phyloP scores from a whole-genome alignment of 2,797 vertebrate species.

The Pampus argenteus region DNA sequence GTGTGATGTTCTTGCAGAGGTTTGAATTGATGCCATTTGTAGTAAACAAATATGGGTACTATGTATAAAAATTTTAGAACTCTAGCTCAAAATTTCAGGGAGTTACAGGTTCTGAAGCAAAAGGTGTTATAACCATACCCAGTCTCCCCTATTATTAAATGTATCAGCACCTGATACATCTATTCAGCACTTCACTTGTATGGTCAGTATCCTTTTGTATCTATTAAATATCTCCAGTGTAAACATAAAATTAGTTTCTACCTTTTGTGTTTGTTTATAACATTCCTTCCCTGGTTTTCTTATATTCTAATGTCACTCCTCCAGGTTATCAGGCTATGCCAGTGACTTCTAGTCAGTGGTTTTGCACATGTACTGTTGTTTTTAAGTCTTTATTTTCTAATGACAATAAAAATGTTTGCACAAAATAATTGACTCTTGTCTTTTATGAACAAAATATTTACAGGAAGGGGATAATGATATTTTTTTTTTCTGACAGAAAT shows the following conservation, averaged over 20 bases:
- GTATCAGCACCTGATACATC: neutral
- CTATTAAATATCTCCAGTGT: neutral
- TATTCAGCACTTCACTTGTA: neutral
- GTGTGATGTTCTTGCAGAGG: too few relatives aligned
- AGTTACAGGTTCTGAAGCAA: too few relatives aligned
- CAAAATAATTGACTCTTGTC: neutral
- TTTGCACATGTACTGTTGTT: slow-evolving; percentile 13
- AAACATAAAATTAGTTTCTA: neutral
- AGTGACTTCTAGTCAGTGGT: neutral
- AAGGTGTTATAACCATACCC: too few relatives aligned
- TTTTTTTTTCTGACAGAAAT: neutral
- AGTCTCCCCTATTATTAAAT: too few relatives aligned
- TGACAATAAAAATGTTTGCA: slow-evolving; percentile 30
- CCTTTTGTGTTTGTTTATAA: neutral
- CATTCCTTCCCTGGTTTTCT: slow-evolving; percentile 6
- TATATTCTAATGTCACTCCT: neutral
- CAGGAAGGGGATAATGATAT: neutral
- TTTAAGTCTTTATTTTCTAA: slow-evolving; percentile 24
- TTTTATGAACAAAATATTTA: neutral
- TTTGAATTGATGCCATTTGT: too few relatives aligned
- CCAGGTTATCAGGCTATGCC: slow-evolving; percentile 1
- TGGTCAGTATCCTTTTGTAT: neutral
- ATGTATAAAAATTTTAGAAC: too few relatives aligned
- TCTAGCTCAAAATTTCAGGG: too few relatives aligned
- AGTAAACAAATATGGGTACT: too few relatives aligned